These are phyloP conservation scores for Cataglyphis hispanica DNA, from an alignment of 1,140 invertebrate genomes.

Conservation along the genomic window DNA sequence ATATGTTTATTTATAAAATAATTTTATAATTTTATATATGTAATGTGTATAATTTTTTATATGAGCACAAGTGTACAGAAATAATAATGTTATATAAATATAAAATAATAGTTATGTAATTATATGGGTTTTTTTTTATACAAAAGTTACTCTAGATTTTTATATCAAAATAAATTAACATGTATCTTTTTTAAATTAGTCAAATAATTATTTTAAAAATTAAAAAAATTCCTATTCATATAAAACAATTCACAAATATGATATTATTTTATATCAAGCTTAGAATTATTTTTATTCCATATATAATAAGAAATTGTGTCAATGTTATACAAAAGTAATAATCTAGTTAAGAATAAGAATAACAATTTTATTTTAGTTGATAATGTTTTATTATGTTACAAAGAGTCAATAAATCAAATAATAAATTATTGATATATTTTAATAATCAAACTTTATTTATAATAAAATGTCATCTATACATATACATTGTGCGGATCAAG, in stretches of 20 bases:
- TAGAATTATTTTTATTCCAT: background rate
- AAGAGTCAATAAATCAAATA: constrained; percentile 79
- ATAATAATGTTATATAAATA: background rate
- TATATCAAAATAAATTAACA: background rate
- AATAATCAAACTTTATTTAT: constrained; percentile 73
- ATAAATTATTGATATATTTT: constrained; percentile 75
- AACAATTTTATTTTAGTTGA: constrained; percentile 71
- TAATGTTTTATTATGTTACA: constrained; percentile 80
- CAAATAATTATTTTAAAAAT: background rate
- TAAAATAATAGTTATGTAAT: constrained; percentile 34
- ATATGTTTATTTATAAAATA: constrained; percentile 54
- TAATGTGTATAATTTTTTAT: constrained; percentile 3
- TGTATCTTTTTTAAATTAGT: background rate
- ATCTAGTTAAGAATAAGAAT: background rate
- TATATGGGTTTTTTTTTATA: constrained; percentile 9
- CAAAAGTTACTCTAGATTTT: background rate
- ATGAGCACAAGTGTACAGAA: constrained; percentile 16
- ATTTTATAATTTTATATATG: constrained; percentile 69
- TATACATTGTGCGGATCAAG: constrained; percentile 66
- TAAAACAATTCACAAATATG: background rate
- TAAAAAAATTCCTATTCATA: background rate
- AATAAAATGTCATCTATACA: constrained; percentile 67
- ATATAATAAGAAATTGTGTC: background rate
- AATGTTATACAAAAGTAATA: background rate
- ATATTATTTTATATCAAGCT: background rate